Percentiles rank a stretch among this genome's conserved stretches.
Conservation (phyloP, 2,113 vertebrate genomes). For the Clarias batrachus region DNA sequence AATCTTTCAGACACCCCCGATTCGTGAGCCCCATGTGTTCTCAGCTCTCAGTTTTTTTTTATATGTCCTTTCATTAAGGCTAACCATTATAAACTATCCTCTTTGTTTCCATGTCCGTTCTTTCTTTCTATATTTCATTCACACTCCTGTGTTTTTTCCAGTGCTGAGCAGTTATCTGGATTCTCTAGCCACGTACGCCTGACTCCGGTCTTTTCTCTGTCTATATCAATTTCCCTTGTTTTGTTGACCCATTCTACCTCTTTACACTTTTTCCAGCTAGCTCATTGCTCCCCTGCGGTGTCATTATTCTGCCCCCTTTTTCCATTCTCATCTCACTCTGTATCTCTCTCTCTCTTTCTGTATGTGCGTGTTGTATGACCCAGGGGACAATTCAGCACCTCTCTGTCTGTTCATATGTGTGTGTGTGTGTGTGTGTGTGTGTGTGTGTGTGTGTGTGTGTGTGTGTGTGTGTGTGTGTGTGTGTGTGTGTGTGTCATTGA, state of each 20-base stretch:
- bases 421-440: background rate
- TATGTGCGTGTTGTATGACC: slow-evolving; percentile 36
- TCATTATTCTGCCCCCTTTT: slow-evolving; percentile 33
- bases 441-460: slow-evolving; percentile 34
- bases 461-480: background rate
- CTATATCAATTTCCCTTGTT: slow-evolving; percentile 40
- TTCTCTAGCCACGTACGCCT: background rate
- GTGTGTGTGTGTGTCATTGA: slow-evolving; percentile 45
- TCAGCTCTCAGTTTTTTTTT: slow-evolving; percentile 27
- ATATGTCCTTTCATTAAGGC: slow-evolving; percentile 12
- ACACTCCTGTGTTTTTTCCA: background rate
- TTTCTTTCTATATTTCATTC: slow-evolving; percentile 2
- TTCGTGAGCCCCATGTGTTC: slow-evolving; percentile 33
- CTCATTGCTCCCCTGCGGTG: slow-evolving; percentile 42
- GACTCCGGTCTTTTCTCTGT: slow-evolving; percentile 30
- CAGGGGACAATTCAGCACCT: slow-evolving; percentile 48
- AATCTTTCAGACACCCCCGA: slow-evolving; percentile 42
- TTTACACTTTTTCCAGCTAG: slow-evolving; percentile 19
- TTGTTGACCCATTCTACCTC: slow-evolving; percentile 35
- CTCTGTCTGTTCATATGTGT: slow-evolving; percentile 17
- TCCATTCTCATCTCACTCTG: slow-evolving; percentile 14
- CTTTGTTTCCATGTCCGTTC: slow-evolving; percentile 29
- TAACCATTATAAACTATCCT: slow-evolving; percentile 36
- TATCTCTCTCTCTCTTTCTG: slow-evolving; percentile 11
- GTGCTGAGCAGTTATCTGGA: background rate